Percentiles rank a stretch among this genome's conserved stretches.
These are phyloP conservation scores for Lycaon pictus DNA, from an alignment of 2,113 vertebrate genomes.

Conservation along the genomic window DNA sequence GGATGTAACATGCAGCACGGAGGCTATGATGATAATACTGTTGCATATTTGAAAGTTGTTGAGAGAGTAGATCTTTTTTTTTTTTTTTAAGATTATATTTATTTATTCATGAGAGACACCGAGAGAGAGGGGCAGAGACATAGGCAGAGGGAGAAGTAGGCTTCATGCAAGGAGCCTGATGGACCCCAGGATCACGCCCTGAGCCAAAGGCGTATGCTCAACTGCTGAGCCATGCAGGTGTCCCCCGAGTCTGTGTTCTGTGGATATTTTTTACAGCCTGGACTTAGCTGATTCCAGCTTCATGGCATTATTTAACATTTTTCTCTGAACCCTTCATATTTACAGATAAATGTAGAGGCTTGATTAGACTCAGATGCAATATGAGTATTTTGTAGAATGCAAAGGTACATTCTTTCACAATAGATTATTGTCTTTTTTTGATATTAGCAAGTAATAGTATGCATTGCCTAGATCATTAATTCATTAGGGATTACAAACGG, in stretches of 20 bases:
- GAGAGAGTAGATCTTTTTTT: background rate
- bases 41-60: background rate
- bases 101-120: too few relatives aligned
- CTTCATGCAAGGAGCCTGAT: too few relatives aligned
- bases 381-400: background rate
- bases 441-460: background rate
- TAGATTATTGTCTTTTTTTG: background rate
- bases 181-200: too few relatives aligned
- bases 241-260: background rate
- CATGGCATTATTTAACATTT: background rate
- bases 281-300: background rate
- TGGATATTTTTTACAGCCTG: background rate
- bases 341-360: background rate
- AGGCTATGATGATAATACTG: too few relatives aligned
- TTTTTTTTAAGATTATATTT: too few relatives aligned
- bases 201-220: too few relatives aligned
- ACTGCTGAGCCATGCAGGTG: too few relatives aligned
- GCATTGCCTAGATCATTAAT: background rate
- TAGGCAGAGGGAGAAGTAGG: too few relatives aligned
- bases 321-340: background rate
- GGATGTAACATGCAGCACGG: too few relatives aligned
- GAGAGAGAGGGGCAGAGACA: too few relatives aligned
- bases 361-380: background rate
- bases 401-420: background rate
- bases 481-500: background rate